Base-by-base conservation (phyloP, 2,797 vertebrate genomes). In the Spinus olivaceus region DNA sequence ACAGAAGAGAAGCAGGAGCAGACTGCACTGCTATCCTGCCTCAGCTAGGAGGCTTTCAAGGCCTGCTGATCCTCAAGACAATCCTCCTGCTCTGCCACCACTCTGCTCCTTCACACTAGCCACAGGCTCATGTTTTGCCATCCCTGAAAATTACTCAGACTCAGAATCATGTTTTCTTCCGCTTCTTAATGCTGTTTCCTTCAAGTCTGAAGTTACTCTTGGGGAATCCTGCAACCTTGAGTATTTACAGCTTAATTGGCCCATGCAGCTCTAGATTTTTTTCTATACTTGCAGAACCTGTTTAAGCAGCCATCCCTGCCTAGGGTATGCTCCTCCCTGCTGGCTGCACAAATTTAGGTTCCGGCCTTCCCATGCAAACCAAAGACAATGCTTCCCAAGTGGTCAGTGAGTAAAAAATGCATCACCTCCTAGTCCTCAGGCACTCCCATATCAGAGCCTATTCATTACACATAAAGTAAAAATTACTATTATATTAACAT, bases 231-330 rank as follows among this genome's bases (percentile, higher is more conserved):
- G 50, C 16, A 81, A 37, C 21, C 53, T 10, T 42, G 8, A 33
- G 30, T 42, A 59, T 64, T 81, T 57, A 64, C 15, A n/a, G 25
- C 10, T 71, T 59, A 69, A 49, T 22, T 42, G 19, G 27, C 35
- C 35, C 2, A 0, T 8, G 28, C 30, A 51, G 21, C 7, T 47
- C 57, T 10, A 9, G 0, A 14, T 15, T 14, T 61, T 60, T 49
- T 72, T 10, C 60, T 39, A 2, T 0, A 6, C 21, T 57, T 69
- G 24, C 17, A 79, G 66, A 79, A 39, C 33, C n/a, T 24, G 8
- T 46, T 57, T 46, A 4, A 42, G 81, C 23, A 2, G 5, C 67
- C 27, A 42, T 25, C 12, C 37, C 39, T 72, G 33, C n/a, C 54
- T 53, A 47, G 9, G 21, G 19, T 2, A 1, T 28, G 37, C 14